A percentile compares a stretch with the other conserved stretches of the same genome.
These are phyloP conservation scores for Cryptosula pallasiana DNA, from an alignment of 2,888 invertebrate species.

Conservation along the genomic window DNA sequence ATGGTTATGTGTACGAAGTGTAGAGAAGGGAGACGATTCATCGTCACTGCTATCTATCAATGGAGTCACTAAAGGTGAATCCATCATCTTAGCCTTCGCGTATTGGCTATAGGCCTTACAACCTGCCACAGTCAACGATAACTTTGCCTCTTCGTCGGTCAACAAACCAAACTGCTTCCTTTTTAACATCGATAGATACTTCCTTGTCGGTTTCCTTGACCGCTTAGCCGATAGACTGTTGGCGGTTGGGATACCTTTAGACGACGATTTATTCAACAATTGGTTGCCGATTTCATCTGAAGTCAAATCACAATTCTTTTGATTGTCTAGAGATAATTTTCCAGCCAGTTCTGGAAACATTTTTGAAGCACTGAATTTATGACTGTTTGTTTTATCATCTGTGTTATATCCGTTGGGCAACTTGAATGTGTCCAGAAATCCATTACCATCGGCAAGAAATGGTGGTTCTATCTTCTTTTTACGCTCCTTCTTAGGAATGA, in stretches of 20 bases:
- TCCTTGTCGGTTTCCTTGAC: background rate
- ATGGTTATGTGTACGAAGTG: background rate
- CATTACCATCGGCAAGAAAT: background rate
- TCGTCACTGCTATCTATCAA: conserved; percentile 22
- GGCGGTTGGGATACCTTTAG: background rate
- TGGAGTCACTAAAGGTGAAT: background rate
- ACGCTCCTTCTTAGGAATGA: conserved; percentile 40
- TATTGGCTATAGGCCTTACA: conserved; percentile 6
- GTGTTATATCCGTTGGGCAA: background rate
- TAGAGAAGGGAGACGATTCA: background rate
- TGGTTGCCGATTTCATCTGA: background rate
- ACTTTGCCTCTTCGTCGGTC: conserved; percentile 3
- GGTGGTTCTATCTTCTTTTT: conserved; percentile 4
- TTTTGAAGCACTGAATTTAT: conserved; percentile 16
- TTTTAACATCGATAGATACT: background rate
- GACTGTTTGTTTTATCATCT: background rate
- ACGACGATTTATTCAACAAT: background rate
- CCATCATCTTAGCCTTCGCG: background rate
- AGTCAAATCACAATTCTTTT: conserved; percentile 3
- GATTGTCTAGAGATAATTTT: conserved; percentile 20
- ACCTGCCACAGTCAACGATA: background rate
- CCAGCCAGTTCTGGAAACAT: conserved; percentile 16
- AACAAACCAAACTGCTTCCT: conserved; percentile 21
- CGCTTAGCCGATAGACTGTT: background rate
- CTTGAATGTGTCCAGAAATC: background rate